Evolutionary conservation across 2,113 vertebrate species (phyloP).

Genomic region (Hypomesus transpacificus): DNA sequence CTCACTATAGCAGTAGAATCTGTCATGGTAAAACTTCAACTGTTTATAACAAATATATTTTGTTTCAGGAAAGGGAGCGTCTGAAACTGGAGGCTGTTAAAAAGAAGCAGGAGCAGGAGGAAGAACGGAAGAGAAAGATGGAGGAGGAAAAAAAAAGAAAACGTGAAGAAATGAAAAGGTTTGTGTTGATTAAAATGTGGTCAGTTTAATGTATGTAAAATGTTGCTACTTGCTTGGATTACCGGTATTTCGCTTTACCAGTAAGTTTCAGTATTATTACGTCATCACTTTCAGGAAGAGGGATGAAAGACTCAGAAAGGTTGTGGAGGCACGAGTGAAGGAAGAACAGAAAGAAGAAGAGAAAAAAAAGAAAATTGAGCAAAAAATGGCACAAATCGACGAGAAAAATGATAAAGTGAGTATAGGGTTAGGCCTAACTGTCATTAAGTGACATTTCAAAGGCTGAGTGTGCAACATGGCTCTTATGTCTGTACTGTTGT

Average conservation of each 20-base stretch:
- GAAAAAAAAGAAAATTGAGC: constrained; percentile 72
- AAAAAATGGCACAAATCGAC: too few species aligned
- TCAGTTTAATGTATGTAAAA: too few species aligned
- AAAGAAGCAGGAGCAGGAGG: constrained; percentile 87
- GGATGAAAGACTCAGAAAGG: constrained; percentile 84
- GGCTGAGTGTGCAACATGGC: not conserved
- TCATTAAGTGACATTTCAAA: too few species aligned
- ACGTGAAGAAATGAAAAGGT: constrained; percentile 84
- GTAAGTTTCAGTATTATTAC: too few species aligned
- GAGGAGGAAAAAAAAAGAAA: constrained; percentile 86
- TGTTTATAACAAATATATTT: not conserved
- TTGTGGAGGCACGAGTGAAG: constrained; percentile 84
- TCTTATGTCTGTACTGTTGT: not conserved
- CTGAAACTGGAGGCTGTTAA: constrained; percentile 81
- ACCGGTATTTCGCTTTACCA: too few species aligned
- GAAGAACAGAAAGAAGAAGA: constrained; percentile 84
- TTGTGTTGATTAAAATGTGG: constrained; percentile 28
- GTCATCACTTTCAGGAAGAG: constrained; percentile 75
- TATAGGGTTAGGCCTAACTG: too few species aligned
- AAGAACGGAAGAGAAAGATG: constrained; percentile 83
- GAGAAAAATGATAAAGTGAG: constrained; percentile 89
- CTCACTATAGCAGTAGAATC: too few species aligned
- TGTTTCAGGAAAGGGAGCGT: constrained; percentile 80
- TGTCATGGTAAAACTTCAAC: too few species aligned
- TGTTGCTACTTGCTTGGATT: too few species aligned